Evolutionary conservation across 2,113 vertebrate genomes (phyloP).

Genomic region (Fregata magnificens): DNA sequence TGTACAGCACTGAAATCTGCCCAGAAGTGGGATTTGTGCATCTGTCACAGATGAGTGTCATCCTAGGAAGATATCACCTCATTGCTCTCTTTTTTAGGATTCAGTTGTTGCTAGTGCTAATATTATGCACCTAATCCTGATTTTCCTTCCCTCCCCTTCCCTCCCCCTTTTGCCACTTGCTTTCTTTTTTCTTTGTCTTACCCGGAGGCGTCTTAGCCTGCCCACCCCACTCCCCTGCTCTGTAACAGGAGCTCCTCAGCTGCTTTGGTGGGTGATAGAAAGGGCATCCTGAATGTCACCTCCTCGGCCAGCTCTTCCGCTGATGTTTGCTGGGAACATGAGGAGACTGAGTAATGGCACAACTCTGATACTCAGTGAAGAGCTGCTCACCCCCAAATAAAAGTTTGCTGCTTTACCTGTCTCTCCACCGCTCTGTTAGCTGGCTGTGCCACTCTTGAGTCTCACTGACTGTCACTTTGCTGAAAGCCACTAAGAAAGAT

Average conservation of each 20-base stretch:
- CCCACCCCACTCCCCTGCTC: conserved; percentile 51
- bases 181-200: conserved; percentile 17
- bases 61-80: not conserved
- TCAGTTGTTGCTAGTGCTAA: conserved; percentile 25
- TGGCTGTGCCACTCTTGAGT: not conserved
- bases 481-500: not conserved
- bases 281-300: conserved; percentile 51
- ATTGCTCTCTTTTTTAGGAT: not conserved
- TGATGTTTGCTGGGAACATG: not conserved
- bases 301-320: not conserved
- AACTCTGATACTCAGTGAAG: not conserved
- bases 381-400: not conserved
- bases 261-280: conserved; percentile 64
- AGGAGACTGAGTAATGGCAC: not conserved
- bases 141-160: conserved; percentile 16
- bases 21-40: conserved; percentile 5
- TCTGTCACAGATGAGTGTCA: not conserved
- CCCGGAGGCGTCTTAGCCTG: conserved; percentile 35
- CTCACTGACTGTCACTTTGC: not conserved
- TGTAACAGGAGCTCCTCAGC: conserved; percentile 76
- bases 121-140: not conserved
- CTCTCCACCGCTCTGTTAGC: not conserved
- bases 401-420: not conserved
- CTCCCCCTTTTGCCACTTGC: conserved; percentile 17
- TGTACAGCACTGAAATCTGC: conserved; percentile 15